Conservation (phyloP, 1,140 invertebrate species). For the Anastrepha obliqua region DNA sequence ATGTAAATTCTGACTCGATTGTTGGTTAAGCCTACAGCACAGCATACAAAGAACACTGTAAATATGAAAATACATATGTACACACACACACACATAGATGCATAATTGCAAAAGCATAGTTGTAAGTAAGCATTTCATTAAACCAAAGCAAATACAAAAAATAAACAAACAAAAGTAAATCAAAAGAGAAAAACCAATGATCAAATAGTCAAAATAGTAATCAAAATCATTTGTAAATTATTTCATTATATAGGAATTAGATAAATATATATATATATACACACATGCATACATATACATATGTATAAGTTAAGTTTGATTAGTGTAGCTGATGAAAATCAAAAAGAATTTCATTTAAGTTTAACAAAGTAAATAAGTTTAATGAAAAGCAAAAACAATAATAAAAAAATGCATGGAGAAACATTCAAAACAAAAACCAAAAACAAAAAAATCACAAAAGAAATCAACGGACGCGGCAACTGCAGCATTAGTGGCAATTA, state of each 20-base stretch:
- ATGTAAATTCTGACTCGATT: too few species aligned
- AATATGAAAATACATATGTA: neutral
- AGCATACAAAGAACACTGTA: neutral
- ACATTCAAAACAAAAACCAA: neutral
- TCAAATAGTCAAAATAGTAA: conserved; percentile 45
- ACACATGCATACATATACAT: conserved; percentile 3
- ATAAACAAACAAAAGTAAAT: neutral
- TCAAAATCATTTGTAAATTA: conserved; percentile 51
- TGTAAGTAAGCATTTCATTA: neutral
- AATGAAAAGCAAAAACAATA: conserved; percentile 19
- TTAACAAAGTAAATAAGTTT: conserved; percentile 42
- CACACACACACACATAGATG: neutral
- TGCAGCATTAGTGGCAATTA: neutral
- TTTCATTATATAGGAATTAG: conserved; percentile 14
- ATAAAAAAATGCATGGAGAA: conserved; percentile 3
- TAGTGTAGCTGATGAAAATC: conserved; percentile 49
- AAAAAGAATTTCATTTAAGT: conserved; percentile 51
- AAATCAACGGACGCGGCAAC: neutral
- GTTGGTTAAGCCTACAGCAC: neutral
- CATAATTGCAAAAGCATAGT: neutral
- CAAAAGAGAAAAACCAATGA: conserved; percentile 44
- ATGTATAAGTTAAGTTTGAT: conserved; percentile 44
- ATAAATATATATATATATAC: conserved; percentile 37
- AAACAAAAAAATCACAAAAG: conserved; percentile 12
- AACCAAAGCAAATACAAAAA: neutral